phyloP scores from a whole-genome alignment of 2,797 vertebrate genomes.

The Malacoraja senta region DNA sequence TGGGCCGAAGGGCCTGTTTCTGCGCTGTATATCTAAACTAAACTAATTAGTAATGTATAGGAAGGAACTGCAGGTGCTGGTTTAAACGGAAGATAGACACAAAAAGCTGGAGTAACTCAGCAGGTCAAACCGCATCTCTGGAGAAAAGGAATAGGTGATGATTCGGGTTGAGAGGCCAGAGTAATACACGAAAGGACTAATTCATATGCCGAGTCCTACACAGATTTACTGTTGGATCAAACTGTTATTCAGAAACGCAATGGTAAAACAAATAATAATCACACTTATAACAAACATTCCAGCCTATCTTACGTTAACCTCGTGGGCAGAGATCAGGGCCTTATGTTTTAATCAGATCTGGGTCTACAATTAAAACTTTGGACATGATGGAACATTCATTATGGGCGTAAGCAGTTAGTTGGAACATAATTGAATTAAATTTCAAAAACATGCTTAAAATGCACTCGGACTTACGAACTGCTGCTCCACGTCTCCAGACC shows the following conservation, averaged over 20 bases:
- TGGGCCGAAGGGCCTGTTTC: too few relatives aligned
- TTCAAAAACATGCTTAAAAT: not conserved
- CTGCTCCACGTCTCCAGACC: not conserved
- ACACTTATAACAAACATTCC: not conserved
- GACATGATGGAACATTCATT: conserved; percentile 15
- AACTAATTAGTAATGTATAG: too few relatives aligned
- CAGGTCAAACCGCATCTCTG: too few relatives aligned
- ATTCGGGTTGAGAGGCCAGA: too few relatives aligned
- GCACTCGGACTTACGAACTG: not conserved
- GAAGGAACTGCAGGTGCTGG: too few relatives aligned
- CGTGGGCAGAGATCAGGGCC: not conserved
- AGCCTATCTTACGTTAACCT: not conserved
- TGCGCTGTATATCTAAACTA: too few relatives aligned
- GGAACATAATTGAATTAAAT: conserved; percentile 23
- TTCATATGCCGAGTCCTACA: not conserved
- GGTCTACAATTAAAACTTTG: not conserved
- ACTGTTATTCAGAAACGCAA: not conserved
- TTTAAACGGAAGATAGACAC: too few relatives aligned
- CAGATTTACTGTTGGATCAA: not conserved
- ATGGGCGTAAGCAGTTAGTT: conserved; percentile 1
- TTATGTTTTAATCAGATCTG: conserved; percentile 16
- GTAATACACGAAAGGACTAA: not conserved
- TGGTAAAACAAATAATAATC: not conserved
- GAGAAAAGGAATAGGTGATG: too few relatives aligned
- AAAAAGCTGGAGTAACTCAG: too few relatives aligned